These are phyloP conservation scores for Drosophila neutralis DNA, from an alignment of 2,888 invertebrate species.

Conservation along the genomic window DNA sequence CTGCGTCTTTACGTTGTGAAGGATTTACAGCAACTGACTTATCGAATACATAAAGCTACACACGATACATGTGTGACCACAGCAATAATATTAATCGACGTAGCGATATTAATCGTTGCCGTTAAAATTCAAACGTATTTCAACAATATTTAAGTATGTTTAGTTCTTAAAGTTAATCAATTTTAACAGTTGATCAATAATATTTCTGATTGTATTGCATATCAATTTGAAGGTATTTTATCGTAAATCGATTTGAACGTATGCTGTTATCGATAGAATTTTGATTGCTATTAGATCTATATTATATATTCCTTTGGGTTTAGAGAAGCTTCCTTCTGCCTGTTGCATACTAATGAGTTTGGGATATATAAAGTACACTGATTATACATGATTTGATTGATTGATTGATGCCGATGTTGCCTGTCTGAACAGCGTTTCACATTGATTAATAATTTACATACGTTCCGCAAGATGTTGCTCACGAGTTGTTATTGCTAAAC, in stretches of 20 bases:
- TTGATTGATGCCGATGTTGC: background rate
- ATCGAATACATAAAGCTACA: too few species aligned
- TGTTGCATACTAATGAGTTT: background rate
- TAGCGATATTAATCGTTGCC: too few species aligned
- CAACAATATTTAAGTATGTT: background rate
- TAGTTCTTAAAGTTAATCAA: background rate
- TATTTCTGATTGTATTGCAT: background rate
- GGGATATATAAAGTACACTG: background rate
- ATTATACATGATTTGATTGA: background rate
- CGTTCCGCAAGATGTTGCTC: background rate
- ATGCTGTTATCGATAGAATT: background rate
- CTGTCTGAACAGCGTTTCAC: background rate
- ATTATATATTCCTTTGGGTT: too few species aligned
- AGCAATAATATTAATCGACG: too few species aligned
- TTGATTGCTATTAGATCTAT: too few species aligned
- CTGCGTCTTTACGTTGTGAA: too few species aligned
- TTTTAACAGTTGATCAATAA: background rate
- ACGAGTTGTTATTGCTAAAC: background rate
- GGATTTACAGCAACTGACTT: too few species aligned
- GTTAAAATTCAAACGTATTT: too few species aligned
- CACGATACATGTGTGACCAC: too few species aligned
- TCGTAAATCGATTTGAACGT: background rate
- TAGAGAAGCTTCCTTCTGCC: background rate
- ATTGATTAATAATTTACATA: background rate
- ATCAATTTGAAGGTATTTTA: background rate